Evolutionary conservation across 2,113 vertebrate species (phyloP), one percentile per base, ranked within the genome.

Genomic region (Ia io): DNA sequence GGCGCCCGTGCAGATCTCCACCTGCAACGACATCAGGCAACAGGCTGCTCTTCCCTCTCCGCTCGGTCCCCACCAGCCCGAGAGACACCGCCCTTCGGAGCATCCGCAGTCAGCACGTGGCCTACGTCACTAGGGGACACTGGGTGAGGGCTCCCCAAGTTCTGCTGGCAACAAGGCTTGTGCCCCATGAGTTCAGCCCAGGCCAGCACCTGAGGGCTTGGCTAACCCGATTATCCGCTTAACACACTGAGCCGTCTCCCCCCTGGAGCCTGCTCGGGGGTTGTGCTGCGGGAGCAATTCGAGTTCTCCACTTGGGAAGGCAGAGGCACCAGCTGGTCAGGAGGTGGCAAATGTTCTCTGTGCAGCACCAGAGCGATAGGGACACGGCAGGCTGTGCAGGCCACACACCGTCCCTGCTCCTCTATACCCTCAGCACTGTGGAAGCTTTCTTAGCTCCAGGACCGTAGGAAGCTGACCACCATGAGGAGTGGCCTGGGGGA

Each of bases 1-100:
- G 96, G 99, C 98, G 1, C 99, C 99, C 18, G 99, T 99, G 95
- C 99, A 99, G 98, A 98, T 98, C 96, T 99, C 99, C 61, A 99
- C 98, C 99, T 99, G 96, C 35, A 84, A 95, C 0, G 44, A 82
- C 0, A 32, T 44, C 37, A 65, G 74, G 32, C 20, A 14, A 20
- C 14, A 17, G 37, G 22, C 32, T 44, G 20, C 25, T 35, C 37
- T 12, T 76, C 20, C 12, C 44, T 44, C 63, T 53, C 35, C 51
- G 22, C 12, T n/a, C 16, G 20, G n/a, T 59, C 53, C 40, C 9
- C 6, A 14, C 6, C 53, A 3, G 53, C 61, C 35, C 47, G 16
- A 20, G 40, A 42, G 65, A 71, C 65, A 40, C 11, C 5, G 65
- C 56, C 5, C 61, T 84, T 12, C 30, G 35, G 53, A 77, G 40